A percentile compares a stretch with the other conserved stretches of the same genome.
phyloP scores from a whole-genome alignment of 1,140 invertebrate genomes.

The Heterodera schachtii region DNA sequence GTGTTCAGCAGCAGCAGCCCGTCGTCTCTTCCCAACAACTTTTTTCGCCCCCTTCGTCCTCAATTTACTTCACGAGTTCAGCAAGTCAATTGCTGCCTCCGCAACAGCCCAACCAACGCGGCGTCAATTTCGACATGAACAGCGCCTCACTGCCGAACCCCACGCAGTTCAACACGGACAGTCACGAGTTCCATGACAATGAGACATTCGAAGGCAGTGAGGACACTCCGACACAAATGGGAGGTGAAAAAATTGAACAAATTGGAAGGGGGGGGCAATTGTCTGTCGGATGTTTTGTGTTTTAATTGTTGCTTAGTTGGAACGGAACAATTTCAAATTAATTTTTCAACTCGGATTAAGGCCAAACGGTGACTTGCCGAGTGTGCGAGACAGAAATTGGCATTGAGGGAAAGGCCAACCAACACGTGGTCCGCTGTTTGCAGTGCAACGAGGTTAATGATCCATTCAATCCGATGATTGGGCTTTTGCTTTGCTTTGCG shows the following conservation, averaged over 20 bases:
- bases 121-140: conserved; percentile 2
- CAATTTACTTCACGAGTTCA: neutral
- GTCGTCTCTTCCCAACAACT: neutral
- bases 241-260: neutral
- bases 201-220: conserved; percentile 27
- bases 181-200: conserved; percentile 20
- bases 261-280: neutral
- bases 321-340: neutral
- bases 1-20: neutral
- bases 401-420: conserved; percentile 86
- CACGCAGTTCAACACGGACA: neutral
- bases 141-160: neutral
- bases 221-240: conserved; percentile 18
- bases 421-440: conserved; percentile 71
- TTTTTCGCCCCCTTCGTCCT: neutral
- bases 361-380: conserved; percentile 85
- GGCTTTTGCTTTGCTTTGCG: too few species aligned
- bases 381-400: conserved; percentile 95
- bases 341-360: conserved; percentile 36
- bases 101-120: neutral
- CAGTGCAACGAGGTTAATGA: conserved; percentile 66
- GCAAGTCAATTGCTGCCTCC: neutral
- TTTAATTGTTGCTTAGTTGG: neutral
- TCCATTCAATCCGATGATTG: neutral
- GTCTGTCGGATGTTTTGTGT: neutral